Evolutionary conservation across 2,888 invertebrate genomes (phyloP).

Genomic region (Chouioia cunea): DNA sequence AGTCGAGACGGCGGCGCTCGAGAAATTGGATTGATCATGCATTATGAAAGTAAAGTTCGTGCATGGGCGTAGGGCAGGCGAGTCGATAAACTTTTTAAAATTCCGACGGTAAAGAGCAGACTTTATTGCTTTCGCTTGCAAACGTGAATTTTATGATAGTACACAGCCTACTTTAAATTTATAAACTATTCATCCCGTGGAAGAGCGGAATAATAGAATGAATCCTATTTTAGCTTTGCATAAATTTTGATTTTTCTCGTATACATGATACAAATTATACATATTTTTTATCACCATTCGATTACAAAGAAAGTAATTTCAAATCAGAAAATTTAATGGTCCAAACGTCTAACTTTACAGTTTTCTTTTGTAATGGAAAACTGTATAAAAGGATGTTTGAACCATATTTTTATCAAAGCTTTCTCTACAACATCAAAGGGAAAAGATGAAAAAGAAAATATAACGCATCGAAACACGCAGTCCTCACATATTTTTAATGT

Average conservation of each 20-base stretch:
- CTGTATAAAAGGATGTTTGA: conserved; percentile 25
- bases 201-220: no score
- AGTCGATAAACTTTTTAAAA: conserved; percentile 18
- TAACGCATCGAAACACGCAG: conserved; percentile 24
- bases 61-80: not conserved
- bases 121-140: conserved; percentile 12
- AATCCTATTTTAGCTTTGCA: no score
- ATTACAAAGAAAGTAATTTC: no score
- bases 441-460: conserved; percentile 13
- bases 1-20: not conserved
- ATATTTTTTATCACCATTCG: no score
- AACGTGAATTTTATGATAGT: no score
- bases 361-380: not conserved
- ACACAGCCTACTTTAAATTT: no score
- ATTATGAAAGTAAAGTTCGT: conserved; percentile 20
- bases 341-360: no score
- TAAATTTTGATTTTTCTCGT: no score
- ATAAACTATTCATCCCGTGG: no score
- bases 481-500: not conserved
- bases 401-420: conserved; percentile 24
- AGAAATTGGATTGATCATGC: conserved; percentile 28
- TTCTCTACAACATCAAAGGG: conserved; percentile 20
- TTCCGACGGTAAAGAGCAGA: conserved; percentile 20
- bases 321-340: no score
- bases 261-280: no score